Evolutionary conservation across 2,797 vertebrate species (phyloP).

Genomic region (Australoheros facetus): DNA sequence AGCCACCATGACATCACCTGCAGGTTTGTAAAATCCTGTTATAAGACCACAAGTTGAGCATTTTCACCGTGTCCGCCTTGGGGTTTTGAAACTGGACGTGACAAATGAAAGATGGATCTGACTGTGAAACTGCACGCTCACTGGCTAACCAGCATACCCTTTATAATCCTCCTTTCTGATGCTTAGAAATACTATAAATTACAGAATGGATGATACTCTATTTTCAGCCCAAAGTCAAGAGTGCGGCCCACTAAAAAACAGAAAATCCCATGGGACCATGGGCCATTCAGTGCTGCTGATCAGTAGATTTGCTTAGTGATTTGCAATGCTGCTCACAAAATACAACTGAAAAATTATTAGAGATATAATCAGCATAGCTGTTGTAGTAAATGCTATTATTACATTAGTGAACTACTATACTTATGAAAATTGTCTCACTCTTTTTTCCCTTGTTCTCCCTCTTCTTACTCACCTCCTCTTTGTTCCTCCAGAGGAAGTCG

Average conservation of each 20-base stretch:
- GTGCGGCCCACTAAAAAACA: not conserved
- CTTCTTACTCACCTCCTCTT: not conserved
- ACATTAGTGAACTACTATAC: not conserved
- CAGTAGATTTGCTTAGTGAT: not conserved
- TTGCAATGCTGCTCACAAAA: not conserved
- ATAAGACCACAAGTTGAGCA: not conserved
- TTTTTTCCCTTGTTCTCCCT: not conserved
- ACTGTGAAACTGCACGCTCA: not conserved
- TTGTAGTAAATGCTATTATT: not conserved
- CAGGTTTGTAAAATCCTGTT: not conserved
- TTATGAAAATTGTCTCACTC: not conserved
- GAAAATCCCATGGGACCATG: not conserved
- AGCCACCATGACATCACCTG: not conserved
- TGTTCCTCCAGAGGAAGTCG: constrained; percentile 84
- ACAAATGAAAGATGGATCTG: not conserved
- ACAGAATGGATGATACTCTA: not conserved
- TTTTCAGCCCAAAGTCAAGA: not conserved
- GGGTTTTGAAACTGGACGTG: not conserved
- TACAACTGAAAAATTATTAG: not conserved
- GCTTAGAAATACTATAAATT: not conserved
- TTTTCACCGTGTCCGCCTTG: not conserved
- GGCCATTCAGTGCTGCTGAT: not conserved
- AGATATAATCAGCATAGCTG: not conserved
- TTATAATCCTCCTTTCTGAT: not conserved
- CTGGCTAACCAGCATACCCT: not conserved